Base-by-base conservation (phyloP, 2,888 invertebrate genomes). In the Buathra laborator region DNA sequence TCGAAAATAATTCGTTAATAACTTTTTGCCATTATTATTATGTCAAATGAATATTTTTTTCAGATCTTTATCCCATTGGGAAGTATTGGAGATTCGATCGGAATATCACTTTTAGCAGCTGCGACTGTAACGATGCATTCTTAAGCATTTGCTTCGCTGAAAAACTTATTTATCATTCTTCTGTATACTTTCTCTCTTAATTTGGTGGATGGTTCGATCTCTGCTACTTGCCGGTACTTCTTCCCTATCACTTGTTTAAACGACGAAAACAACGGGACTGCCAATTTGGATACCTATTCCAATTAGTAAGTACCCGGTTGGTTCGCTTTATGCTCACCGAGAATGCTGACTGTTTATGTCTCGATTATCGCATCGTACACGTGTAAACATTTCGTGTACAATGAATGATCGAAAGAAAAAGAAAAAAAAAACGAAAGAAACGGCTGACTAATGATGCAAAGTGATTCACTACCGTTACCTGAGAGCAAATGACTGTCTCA, bases 151-250 rank as follows among this genome's bases (percentile, higher is more conserved):
- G 29, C 68, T 16, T 59, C 48, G 12, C n/a, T 16, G 56, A 37
- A 78, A 64, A 51, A 68, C 74, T 78, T 70, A 78, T 66, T 72
- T 83, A 59, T 89, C 87, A 87, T 88, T 82, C 88, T 90, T 88
- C 90, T 90, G 87, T 92, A 87, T 91, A 90, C 90, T 92, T 93
- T 92, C 88, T 90, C 89, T 92, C 76, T 84, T 91, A 91, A 93
- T 92, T 92, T 92, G 92, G 92, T 92, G 93, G 92, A 92, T 92
- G 92, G 90, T 92, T 93, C 91, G 90, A 92, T 92, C 90, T 37
- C 37, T 37, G 0, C 37, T 91, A 88, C 90, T 91, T 90, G 85
- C 90, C 90, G 90, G 91, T 90, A 24, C 87, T 75, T 90, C 90
- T 37, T 89, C 78, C 86, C 86, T 89, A 87, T 86, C 89, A 90